Conservation (phyloP, 2,113 vertebrate genomes). For the Dicrurus megarhynchus region DNA sequence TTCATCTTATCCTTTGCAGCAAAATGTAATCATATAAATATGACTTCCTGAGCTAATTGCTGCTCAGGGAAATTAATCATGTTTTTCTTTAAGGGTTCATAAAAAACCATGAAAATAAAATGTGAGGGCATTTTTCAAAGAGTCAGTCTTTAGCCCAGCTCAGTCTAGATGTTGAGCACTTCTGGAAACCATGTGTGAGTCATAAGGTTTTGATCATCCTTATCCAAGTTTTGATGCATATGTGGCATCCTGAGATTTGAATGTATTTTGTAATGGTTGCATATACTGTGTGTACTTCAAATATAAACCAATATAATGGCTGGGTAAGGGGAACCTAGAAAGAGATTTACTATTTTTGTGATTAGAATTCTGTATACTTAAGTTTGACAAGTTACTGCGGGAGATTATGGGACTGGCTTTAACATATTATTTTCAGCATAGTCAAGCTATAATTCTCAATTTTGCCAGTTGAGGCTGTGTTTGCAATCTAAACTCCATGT, state of each 20-base stretch:
- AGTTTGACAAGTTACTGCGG: background rate
- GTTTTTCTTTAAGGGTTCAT: background rate
- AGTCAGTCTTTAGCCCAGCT: background rate
- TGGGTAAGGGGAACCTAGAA: background rate
- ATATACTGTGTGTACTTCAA: background rate
- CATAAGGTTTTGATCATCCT: background rate
- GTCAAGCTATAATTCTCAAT: background rate
- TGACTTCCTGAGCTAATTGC: background rate
- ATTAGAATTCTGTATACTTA: background rate
- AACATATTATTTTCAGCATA: background rate
- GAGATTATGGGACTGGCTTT: background rate
- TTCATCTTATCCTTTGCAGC: background rate
- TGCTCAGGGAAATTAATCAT: background rate
- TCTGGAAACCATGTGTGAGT: background rate
- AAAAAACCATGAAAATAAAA: background rate
- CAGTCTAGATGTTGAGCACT: background rate
- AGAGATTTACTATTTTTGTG: background rate
- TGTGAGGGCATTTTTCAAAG: background rate
- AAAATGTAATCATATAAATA: background rate
- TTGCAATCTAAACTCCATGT: background rate
- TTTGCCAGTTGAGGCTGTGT: fast-evolving
- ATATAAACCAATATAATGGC: background rate
- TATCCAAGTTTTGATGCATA: background rate
- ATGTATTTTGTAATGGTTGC: background rate
- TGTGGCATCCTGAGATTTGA: background rate